Evolutionary conservation across 2,797 vertebrate genomes (phyloP).

Genomic region (Emys orbicularis): DNA sequence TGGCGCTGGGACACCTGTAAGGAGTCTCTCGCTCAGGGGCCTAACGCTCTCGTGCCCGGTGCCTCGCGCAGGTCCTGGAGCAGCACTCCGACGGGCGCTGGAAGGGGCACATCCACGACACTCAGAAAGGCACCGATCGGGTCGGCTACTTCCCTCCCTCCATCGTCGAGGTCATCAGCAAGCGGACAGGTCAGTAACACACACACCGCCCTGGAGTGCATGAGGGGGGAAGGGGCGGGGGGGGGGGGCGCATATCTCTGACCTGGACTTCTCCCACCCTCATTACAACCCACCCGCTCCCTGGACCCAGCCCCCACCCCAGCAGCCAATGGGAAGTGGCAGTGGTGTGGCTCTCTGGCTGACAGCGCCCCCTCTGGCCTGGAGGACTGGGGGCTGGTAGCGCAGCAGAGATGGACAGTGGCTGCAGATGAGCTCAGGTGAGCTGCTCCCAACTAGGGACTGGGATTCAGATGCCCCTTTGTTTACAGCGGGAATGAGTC

Average conservation of each 20-base stretch:
- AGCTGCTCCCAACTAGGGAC: not conserved
- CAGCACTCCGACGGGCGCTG: constrained; percentile 95
- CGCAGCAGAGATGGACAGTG: rapidly evolving
- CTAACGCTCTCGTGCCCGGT: not conserved
- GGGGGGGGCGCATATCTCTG: not conserved
- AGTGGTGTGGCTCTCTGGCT: not conserved
- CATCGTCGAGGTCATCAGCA: constrained; percentile 96
- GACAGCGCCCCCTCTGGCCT: not conserved
- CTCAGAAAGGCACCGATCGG: constrained; percentile 91
- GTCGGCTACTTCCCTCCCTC: constrained; percentile 96
- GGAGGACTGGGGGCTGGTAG: not conserved
- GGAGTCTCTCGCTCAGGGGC: not conserved
- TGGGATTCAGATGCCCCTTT: not conserved
- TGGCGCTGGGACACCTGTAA: too few species aligned
- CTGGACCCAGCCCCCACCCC: not conserved
- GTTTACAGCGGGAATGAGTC: not conserved
- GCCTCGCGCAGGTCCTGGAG: constrained; percentile 88
- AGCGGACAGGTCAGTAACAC: constrained; percentile 85
- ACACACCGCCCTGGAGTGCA: not conserved
- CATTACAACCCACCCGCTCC: not conserved
- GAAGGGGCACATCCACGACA: constrained; percentile 97
- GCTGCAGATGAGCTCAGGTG: not conserved
- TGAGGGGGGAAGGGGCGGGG: not conserved
- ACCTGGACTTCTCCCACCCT: not conserved
- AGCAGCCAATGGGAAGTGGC: not conserved